A percentile compares a stretch with the other conserved stretches of the same genome.
phyloP scores from a whole-genome alignment of 2,797 vertebrate genomes.

The Heteromormyrus szaboi region DNA sequence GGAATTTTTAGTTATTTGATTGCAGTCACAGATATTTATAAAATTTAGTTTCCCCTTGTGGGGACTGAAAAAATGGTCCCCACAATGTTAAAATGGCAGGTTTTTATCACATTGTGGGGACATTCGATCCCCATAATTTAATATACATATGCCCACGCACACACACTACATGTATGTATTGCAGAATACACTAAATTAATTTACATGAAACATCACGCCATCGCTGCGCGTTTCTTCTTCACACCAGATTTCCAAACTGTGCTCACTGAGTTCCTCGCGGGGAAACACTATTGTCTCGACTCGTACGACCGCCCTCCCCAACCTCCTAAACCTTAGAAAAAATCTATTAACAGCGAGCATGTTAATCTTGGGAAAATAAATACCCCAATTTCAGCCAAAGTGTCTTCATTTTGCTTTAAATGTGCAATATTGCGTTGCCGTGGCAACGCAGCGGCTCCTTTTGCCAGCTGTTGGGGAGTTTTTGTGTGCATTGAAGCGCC shows the following conservation, averaged over 20 bases:
- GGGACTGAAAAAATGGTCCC: background rate
- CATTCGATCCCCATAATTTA: background rate
- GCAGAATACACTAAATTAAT: conserved; percentile 5
- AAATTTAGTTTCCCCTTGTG: background rate
- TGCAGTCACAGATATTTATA: background rate
- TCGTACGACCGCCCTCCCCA: background rate
- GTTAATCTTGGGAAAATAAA: conserved; percentile 63
- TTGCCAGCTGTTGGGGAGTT: conserved; percentile 77
- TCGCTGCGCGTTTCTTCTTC: conserved; percentile 44
- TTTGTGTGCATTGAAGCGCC: conserved; percentile 78
- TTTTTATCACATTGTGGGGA: background rate
- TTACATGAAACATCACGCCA: conserved; percentile 32
- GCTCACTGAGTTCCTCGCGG: conserved; percentile 56
- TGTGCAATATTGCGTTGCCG: conserved; percentile 92
- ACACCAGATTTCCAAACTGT: conserved; percentile 44
- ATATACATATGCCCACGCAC: background rate
- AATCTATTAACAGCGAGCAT: conserved; percentile 52
- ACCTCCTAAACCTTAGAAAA: background rate
- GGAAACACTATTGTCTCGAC: conserved; percentile 34
- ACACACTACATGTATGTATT: background rate
- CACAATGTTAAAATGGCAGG: background rate
- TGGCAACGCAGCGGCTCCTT: conserved; percentile 86
- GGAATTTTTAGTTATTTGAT: background rate
- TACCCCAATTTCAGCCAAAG: conserved; percentile 64
- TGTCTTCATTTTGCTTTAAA: conserved; percentile 92